phyloP scores from a whole-genome alignment of 2,113 vertebrate species.

The Chaetodon trifascialis region DNA sequence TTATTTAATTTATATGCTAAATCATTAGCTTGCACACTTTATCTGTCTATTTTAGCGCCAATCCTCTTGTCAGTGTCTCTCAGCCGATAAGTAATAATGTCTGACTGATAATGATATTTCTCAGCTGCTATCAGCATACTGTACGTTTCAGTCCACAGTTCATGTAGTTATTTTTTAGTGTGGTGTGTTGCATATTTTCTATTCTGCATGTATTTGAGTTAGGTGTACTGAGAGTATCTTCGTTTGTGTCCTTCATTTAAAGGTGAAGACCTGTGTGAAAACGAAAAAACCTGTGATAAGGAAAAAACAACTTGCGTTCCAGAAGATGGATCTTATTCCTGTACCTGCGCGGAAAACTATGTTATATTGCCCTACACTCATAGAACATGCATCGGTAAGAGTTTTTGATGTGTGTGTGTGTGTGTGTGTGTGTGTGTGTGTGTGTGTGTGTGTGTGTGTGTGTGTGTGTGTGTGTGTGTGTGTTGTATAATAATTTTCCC shows the following conservation, averaged over 20 bases:
- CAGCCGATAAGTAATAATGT: neutral
- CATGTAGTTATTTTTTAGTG: neutral
- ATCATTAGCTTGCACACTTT: neutral
- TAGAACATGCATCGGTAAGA: conserved; percentile 64
- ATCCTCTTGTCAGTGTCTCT: neutral
- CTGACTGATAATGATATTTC: neutral
- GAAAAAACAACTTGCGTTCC: fast-evolving
- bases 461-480: neutral
- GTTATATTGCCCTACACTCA: fast-evolving
- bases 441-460: too few species aligned
- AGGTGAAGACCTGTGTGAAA: conserved; percentile 40
- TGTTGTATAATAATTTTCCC: neutral
- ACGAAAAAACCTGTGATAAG: conserved; percentile 26
- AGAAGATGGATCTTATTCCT: fast-evolving
- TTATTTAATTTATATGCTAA: too few species aligned
- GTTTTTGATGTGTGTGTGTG: too few species aligned
- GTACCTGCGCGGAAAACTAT: neutral
- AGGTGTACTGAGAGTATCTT: neutral
- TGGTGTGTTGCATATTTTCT: neutral
- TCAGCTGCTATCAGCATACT: neutral
- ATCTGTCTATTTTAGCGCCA: neutral
- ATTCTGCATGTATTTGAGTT: neutral
- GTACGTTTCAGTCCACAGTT: neutral
- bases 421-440: too few species aligned
- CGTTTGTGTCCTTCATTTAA: neutral